A percentile compares a stretch with the other conserved stretches of the same genome.
phyloP scores from a whole-genome alignment of 2,888 invertebrate genomes.

The Lobophora halterata region DNA sequence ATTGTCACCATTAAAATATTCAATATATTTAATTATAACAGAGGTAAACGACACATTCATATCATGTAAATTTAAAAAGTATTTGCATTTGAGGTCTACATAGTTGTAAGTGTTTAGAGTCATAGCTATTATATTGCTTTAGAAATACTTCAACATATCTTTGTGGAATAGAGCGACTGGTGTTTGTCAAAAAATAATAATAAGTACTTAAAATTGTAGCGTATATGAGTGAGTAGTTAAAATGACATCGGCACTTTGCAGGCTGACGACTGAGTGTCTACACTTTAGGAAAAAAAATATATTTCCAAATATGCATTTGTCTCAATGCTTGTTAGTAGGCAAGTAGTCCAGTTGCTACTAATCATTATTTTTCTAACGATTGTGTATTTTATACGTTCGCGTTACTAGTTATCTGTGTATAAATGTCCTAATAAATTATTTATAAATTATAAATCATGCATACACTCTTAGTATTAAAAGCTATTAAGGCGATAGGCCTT shows the following conservation, averaged over 20 bases:
- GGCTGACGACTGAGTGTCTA: slow-evolving; percentile 61
- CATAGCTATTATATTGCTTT: slow-evolving; percentile 79
- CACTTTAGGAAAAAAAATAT: slow-evolving; percentile 32
- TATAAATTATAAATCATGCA: slow-evolving; percentile 77
- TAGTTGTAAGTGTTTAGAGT: slow-evolving; percentile 78
- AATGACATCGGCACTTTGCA: slow-evolving; percentile 53
- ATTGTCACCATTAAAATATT: slow-evolving; percentile 63
- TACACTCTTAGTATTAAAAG: slow-evolving; percentile 77
- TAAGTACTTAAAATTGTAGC: slow-evolving; percentile 35
- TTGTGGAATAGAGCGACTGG: slow-evolving; percentile 70
- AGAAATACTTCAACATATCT: slow-evolving; percentile 79
- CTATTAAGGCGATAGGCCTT: slow-evolving; percentile 71
- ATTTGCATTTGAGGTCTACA: slow-evolving; percentile 81
- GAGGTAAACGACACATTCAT: slow-evolving; percentile 80
- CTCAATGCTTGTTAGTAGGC: slow-evolving; percentile 57
- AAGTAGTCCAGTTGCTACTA: slow-evolving; percentile 50
- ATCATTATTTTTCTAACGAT: slow-evolving; percentile 45
- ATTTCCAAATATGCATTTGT: slow-evolving; percentile 73
- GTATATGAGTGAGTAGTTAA: slow-evolving; percentile 43
- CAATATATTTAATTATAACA: slow-evolving; percentile 68
- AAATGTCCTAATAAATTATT: slow-evolving; percentile 75
- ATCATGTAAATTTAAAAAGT: slow-evolving; percentile 79
- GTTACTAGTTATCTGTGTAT: slow-evolving; percentile 64
- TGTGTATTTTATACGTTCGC: slow-evolving; percentile 62
- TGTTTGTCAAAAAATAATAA: slow-evolving; percentile 47